phyloP scores from a whole-genome alignment of 2,113 vertebrate genomes.

The Mohoua ochrocephala region DNA sequence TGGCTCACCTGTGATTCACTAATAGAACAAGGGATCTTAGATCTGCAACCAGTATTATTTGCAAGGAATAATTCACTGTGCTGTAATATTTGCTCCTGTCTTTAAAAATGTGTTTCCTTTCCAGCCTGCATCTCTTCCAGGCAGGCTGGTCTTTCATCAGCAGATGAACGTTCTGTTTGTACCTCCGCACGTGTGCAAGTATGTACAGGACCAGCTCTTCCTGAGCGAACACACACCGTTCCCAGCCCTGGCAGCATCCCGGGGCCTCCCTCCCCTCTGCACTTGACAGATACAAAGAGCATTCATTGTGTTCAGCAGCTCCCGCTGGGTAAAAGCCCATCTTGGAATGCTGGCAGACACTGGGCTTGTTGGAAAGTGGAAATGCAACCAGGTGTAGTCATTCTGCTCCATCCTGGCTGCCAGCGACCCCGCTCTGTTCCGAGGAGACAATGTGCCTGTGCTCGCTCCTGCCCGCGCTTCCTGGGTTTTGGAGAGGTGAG shows the following conservation, averaged over 20 bases:
- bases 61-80: not conserved
- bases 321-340: not conserved
- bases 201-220: conserved; percentile 32
- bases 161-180: conserved; percentile 40
- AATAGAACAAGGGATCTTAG: not conserved
- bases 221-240: not conserved
- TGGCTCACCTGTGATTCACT: not conserved
- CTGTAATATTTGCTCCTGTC: conserved; percentile 16
- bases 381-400: conserved; percentile 13
- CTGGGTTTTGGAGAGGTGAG: not conserved
- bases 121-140: conserved; percentile 5
- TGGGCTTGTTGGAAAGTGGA: conserved; percentile 9
- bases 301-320: conserved; percentile 28
- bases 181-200: conserved; percentile 1
- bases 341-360: not conserved
- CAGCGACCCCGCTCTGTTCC: not conserved
- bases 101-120: conserved; percentile 30
- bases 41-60: not conserved
- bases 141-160: conserved; percentile 51
- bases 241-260: conserved; percentile 8
- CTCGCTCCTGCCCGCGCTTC: not conserved
- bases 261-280: not conserved
- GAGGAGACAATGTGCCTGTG: not conserved
- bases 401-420: not conserved
- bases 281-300: conserved; percentile 3